These are phyloP conservation scores for Sitobion miscanthi DNA, from an alignment of 1,140 invertebrate genomes.

Conservation along the genomic window DNA sequence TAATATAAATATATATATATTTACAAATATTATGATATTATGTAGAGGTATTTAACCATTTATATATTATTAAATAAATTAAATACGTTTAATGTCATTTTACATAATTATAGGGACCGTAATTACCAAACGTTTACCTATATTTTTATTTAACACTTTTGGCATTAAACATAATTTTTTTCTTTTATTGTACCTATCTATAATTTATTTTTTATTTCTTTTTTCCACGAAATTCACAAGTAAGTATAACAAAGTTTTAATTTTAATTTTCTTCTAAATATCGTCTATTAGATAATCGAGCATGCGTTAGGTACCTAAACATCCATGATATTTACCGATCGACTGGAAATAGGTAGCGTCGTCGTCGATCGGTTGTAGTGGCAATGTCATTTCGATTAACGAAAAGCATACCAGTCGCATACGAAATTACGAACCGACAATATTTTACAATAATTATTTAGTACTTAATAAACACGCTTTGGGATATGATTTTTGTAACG, in stretches of 20 bases:
- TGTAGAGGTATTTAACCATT: background rate
- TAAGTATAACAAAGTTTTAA: background rate
- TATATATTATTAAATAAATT: background rate
- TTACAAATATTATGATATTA: background rate
- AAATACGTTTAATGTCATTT: background rate
- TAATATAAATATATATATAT: too few relatives aligned
- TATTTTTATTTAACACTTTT: background rate
- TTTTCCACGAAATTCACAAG: background rate
- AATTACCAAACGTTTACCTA: background rate
- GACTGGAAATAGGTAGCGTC: background rate
- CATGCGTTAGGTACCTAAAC: background rate
- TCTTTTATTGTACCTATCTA: background rate
- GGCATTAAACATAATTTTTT: background rate
- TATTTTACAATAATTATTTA: background rate
- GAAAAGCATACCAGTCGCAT: background rate
- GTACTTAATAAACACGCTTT: background rate
- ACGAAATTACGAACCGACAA: background rate
- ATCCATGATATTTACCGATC: background rate
- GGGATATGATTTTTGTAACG: background rate
- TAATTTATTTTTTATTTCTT: background rate
- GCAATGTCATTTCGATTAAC: background rate
- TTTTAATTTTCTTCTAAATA: background rate
- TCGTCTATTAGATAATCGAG: background rate
- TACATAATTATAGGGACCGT: background rate
- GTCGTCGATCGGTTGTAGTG: background rate